Conservation (phyloP, 1,140 invertebrate species). For the Magallana angulata region DNA sequence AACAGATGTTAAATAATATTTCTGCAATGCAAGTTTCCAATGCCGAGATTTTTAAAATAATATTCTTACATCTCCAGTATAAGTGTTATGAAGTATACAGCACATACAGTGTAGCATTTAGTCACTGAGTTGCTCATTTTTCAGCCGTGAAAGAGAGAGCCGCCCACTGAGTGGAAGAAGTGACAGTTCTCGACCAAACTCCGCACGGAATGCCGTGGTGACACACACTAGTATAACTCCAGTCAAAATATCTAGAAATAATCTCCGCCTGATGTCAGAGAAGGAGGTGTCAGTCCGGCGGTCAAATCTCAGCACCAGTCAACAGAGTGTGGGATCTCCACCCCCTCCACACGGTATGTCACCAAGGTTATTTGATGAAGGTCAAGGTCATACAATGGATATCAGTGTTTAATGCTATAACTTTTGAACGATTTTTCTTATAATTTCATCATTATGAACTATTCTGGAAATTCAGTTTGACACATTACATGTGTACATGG, state of each 20-base stretch:
- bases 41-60: background rate
- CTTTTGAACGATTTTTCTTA: too few relatives aligned
- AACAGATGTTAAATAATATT: background rate
- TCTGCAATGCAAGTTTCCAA: background rate
- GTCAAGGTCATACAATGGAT: too few relatives aligned
- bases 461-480: too few relatives aligned
- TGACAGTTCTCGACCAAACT: constrained; percentile 56
- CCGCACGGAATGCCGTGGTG: constrained; percentile 54
- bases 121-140: background rate
- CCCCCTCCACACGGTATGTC: constrained; percentile 52
- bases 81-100: background rate
- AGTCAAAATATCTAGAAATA: constrained; percentile 77
- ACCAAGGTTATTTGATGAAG: too few relatives aligned
- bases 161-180: constrained; percentile 50
- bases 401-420: background rate
- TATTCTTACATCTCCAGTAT: background rate
- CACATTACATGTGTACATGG: too few relatives aligned
- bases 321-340: constrained; percentile 54
- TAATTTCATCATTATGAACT: background rate
- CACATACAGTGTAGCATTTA: too few relatives aligned
- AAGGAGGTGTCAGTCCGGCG: constrained; percentile 76
- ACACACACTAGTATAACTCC: constrained; percentile 64
- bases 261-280: constrained; percentile 76
- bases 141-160: constrained; percentile 31
- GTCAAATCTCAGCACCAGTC: constrained; percentile 70